Evolutionary conservation across 2,113 vertebrate species (phyloP).

Genomic region (Reinhardtius hippoglossoides): DNA sequence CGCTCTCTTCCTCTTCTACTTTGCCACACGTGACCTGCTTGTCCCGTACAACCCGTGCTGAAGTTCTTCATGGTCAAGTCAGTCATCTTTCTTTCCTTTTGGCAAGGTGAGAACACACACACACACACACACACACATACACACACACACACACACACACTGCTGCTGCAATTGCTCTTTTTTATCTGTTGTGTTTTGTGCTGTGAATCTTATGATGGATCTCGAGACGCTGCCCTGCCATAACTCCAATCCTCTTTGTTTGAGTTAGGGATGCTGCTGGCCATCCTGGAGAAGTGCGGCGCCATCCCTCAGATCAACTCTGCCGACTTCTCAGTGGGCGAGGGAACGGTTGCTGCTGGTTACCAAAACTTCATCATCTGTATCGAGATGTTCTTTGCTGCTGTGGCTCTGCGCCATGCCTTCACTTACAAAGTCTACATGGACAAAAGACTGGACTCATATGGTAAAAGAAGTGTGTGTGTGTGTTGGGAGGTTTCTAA

Average conservation of each 20-base stretch:
- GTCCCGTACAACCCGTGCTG: constrained; percentile 93
- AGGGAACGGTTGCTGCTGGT: constrained; percentile 93
- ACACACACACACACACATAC: not conserved
- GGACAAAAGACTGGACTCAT: constrained; percentile 92
- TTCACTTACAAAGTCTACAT: constrained; percentile 93
- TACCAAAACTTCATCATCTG: constrained; percentile 98
- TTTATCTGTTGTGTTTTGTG: not conserved
- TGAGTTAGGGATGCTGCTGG: constrained; percentile 90
- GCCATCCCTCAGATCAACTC: constrained; percentile 93
- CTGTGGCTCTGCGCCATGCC: constrained; percentile 91
- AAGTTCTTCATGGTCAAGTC: constrained; percentile 99
- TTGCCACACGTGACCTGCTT: constrained; percentile 92
- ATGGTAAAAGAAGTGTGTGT: constrained; percentile 79
- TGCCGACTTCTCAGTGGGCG: constrained; percentile 88
- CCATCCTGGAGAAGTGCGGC: constrained; percentile 94
- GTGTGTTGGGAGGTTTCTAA: not conserved
- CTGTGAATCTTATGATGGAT: no score
- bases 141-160: not conserved
- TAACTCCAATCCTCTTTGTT: not conserved
- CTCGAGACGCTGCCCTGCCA: no score
- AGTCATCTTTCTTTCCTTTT: constrained; percentile 97
- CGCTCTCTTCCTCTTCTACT: constrained; percentile 96
- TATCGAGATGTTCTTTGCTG: constrained; percentile 97
- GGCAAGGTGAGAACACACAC: constrained; percentile 87
- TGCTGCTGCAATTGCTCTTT: not conserved